Evolutionary conservation across 1,140 invertebrate genomes (phyloP), one percentile per base, ranked within the genome.

Genomic region (Plectrocnemia conspersa): DNA sequence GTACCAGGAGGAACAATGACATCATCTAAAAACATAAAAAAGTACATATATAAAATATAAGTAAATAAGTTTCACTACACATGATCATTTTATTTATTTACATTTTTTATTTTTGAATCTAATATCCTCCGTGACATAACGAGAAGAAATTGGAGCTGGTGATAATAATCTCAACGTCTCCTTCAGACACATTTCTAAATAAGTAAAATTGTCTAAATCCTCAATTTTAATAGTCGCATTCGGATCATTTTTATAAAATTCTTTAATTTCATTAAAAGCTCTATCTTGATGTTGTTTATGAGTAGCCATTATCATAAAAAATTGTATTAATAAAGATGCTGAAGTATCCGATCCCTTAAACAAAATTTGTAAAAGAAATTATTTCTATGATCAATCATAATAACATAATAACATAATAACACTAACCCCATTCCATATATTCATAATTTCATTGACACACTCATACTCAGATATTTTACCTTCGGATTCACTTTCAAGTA

Each of bases 21-120:
- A 33, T 48, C 22, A n/a, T 33, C 45, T 48, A 33, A 35, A 47
- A 33, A n/a, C n/a, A 47, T 21, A 33, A 33, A 33, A 21, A 13
- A 47, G 22, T 27, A 27, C 1, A 45, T 27, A 3, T 5, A 3
- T 10, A n/a, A 33, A 13, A 3, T 15, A 15, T 33, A 13, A 9
- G 16, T 13, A 3, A 33, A 33, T 9, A 9, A 13, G 16, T 33
- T 33, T 33, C 16, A 3, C 9, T n/a, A n/a, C n/a, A n/a, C n/a
- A n/a, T 6, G 16, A 2, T 33, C n/a, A 13, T 33, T 4, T 42
- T 1, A 3, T 23, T 4, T 18, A 48, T 19, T 19, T 33, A 48
- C 45, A n/a, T n/a, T n/a, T n/a, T n/a, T n/a, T 48, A 10, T 22
- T 48, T 48, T 33, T 33, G 3, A 48, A 33, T 3, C 4, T 1